These are phyloP conservation scores for Emydoidea blandingii DNA, from an alignment of 2,797 vertebrate species.

Conservation along the genomic window DNA sequence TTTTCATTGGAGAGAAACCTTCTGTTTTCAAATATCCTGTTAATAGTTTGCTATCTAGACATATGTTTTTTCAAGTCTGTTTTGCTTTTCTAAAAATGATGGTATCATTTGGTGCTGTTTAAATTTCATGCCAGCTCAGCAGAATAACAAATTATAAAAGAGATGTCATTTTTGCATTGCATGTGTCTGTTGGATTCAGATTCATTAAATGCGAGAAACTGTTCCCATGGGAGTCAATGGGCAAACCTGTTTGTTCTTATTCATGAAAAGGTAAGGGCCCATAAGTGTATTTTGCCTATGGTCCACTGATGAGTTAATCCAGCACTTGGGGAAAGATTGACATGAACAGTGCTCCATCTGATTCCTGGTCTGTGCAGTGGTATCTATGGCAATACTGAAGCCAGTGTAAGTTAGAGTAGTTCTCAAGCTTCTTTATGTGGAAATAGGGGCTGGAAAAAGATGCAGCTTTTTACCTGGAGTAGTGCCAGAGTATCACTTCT, in stretches of 20 bases:
- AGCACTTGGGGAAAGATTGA: not conserved
- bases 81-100: not conserved
- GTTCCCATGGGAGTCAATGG: not conserved
- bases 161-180: accelerated
- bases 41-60: not conserved
- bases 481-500: not conserved
- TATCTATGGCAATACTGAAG: not conserved
- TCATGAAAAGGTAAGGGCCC: not conserved
- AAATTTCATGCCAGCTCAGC: accelerated
- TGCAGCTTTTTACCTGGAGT: not conserved
- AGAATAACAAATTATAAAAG: not conserved
- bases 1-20: not conserved
- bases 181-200: not conserved
- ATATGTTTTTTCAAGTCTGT: not conserved
- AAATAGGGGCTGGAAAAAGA: not conserved
- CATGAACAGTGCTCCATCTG: not conserved
- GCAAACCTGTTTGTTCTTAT: not conserved
- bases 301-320: not conserved
- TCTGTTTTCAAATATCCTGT: not conserved
- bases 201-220: not conserved
- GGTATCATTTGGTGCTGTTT: not conserved
- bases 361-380: not conserved
- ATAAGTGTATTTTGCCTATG: not conserved
- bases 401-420: not conserved
- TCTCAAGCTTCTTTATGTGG: not conserved